phyloP scores from a whole-genome alignment of 2,888 invertebrate genomes.

The Lymantria dispar region DNA sequence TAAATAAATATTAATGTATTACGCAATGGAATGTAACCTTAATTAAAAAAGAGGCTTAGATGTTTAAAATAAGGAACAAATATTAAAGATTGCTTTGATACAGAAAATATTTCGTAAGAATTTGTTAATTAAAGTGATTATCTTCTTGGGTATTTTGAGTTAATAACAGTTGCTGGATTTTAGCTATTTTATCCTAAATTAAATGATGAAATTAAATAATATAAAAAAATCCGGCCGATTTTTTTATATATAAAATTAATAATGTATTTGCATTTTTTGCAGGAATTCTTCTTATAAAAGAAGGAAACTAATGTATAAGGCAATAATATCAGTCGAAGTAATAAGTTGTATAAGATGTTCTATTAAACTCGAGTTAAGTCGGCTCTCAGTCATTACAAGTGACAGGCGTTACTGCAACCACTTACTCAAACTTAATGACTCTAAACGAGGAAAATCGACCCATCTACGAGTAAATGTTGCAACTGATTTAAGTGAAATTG shows the following conservation, averaged over 20 bases:
- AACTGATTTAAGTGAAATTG: constrained; percentile 2
- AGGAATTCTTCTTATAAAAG: too few species aligned
- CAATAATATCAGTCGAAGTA: too few species aligned
- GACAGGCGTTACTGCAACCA: constrained; percentile 30
- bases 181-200: not conserved
- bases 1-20: constrained; percentile 30
- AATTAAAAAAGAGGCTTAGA: constrained; percentile 28
- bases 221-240: too few species aligned
- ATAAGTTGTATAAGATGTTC: too few species aligned
- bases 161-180: not conserved
- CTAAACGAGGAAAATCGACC: constrained; percentile 4
- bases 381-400: constrained; percentile 29
- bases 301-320: too few species aligned
- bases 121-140: constrained; percentile 31
- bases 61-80: constrained; percentile 38
- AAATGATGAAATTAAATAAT: too few species aligned
- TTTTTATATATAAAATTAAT: too few species aligned
- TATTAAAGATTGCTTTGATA: constrained; percentile 27
- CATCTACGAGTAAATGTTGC: constrained; percentile 1
- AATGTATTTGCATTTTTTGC: too few species aligned
- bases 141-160: constrained; percentile 11
- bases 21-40: constrained; percentile 29
- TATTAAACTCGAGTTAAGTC: constrained; percentile 20
- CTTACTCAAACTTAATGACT: constrained; percentile 29
- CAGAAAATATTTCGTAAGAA: constrained; percentile 24